These are phyloP conservation scores for Leptinotarsa juncta DNA, from an alignment of 2,888 invertebrate species.

Conservation along the genomic window DNA sequence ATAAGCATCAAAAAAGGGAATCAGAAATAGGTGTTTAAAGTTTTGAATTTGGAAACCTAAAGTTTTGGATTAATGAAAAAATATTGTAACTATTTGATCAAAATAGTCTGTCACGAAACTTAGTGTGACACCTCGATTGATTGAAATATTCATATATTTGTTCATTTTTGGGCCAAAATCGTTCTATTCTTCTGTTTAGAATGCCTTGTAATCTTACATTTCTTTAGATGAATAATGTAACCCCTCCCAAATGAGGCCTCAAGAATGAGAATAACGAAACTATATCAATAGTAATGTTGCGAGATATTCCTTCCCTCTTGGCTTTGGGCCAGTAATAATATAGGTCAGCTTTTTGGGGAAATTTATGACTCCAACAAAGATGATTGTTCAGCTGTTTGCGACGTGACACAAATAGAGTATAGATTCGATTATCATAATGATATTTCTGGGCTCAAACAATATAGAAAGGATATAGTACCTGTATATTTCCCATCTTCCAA, in stretches of 20 bases:
- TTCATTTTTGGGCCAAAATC: no score
- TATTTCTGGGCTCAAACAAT: background rate
- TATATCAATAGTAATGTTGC: background rate
- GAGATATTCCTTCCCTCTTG: background rate
- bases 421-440: background rate
- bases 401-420: background rate
- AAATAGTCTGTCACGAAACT: no score
- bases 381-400: background rate
- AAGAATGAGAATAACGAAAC: background rate
- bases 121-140: no score
- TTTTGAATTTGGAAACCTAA: no score
- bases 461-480: background rate
- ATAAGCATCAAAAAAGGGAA: no score
- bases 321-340: background rate
- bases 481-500: no score
- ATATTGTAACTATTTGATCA: no score
- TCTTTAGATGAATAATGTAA: background rate
- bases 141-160: no score
- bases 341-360: constrained; percentile 1
- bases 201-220: no score
- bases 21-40: no score
- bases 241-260: background rate
- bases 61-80: no score
- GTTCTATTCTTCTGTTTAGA: no score
- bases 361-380: background rate